Evolutionary conservation across 2,888 invertebrate genomes (phyloP).

Genomic region (Dendrolimus houi): DNA sequence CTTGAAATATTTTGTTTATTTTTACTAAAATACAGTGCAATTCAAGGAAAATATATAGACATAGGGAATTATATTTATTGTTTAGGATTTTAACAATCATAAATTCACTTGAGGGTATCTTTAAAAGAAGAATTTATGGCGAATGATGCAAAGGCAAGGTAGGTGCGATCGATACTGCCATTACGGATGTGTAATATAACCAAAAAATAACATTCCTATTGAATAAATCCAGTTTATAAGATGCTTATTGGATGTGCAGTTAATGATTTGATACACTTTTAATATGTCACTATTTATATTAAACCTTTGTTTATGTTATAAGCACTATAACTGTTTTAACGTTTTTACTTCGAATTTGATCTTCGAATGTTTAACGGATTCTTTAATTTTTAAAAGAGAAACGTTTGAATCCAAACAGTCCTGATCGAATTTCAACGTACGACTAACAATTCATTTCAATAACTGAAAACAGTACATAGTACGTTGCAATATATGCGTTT

Average conservation of each 20-base stretch:
- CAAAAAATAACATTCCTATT: slow-evolving; percentile 22
- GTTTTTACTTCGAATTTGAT: slow-evolving; percentile 70
- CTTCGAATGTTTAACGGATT: slow-evolving; percentile 72
- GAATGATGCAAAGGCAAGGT: slow-evolving; percentile 59
- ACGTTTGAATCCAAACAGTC: slow-evolving; percentile 15
- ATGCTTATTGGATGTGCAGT: not conserved
- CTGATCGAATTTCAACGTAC: not conserved
- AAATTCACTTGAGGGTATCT: slow-evolving; percentile 14
- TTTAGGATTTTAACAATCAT: slow-evolving; percentile 23
- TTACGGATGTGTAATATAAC: slow-evolving; percentile 35
- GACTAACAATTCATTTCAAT: not conserved
- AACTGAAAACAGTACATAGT: not conserved
- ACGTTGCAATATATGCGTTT: slow-evolving; percentile 1
- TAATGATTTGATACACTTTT: no score
- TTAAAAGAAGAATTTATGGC: slow-evolving; percentile 37
- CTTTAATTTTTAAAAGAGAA: slow-evolving; percentile 46
- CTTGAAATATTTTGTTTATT: slow-evolving; percentile 52
- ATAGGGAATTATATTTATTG: slow-evolving; percentile 22
- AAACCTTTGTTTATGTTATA: no score
- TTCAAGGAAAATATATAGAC: slow-evolving; percentile 28
- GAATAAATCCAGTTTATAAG: not conserved
- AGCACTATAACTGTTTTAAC: slow-evolving; percentile 28
- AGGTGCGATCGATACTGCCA: slow-evolving; percentile 70
- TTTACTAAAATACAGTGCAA: slow-evolving; percentile 44
- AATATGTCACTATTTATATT: no score